phyloP scores from a whole-genome alignment of 2,888 invertebrate genomes.

The Pteria penguin region DNA sequence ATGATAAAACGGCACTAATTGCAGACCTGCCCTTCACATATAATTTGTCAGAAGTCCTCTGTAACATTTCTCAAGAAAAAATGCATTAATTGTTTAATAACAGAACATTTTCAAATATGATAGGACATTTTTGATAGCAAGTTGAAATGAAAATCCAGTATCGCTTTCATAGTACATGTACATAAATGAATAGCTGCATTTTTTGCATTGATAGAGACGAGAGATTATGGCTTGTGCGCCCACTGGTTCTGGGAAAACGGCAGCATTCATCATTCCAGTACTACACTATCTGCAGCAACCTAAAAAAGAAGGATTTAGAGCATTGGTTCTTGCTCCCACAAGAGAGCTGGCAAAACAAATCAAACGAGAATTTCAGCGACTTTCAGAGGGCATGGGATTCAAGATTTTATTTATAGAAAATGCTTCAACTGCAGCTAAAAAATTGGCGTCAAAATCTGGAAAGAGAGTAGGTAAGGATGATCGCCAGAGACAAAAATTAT shows the following conservation, averaged over 20 bases:
- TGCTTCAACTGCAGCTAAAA: conserved; percentile 85
- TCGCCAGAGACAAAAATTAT: too few species aligned
- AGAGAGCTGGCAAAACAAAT: conserved; percentile 94
- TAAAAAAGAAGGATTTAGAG: conserved; percentile 87
- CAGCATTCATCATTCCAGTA: conserved; percentile 94
- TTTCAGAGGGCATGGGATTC: conserved; percentile 88
- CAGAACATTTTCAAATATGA: too few species aligned
- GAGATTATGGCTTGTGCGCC: conserved; percentile 96
- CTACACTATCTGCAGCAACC: conserved; percentile 88
- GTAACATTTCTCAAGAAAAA: too few species aligned
- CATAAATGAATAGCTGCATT: too few species aligned
- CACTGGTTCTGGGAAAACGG: conserved; percentile 98
- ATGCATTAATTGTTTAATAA: too few species aligned
- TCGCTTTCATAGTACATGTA: too few species aligned
- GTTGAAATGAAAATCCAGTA: too few species aligned
- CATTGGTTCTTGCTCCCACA: conserved; percentile 94
- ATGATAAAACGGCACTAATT: too few species aligned
- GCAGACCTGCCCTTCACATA: too few species aligned
- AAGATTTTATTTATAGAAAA: conserved; percentile 90
- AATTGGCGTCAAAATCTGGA: conserved; percentile 87
- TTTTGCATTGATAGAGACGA: conserved; percentile 81
- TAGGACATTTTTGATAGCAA: too few species aligned
- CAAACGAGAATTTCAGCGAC: conserved; percentile 86
- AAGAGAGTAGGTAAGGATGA: conserved; percentile 87
- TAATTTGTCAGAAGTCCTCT: too few species aligned